A percentile compares a stretch with the other conserved stretches of the same genome.
Conservation (phyloP, 2,113 vertebrate genomes). For the Lonchura striata region DNA sequence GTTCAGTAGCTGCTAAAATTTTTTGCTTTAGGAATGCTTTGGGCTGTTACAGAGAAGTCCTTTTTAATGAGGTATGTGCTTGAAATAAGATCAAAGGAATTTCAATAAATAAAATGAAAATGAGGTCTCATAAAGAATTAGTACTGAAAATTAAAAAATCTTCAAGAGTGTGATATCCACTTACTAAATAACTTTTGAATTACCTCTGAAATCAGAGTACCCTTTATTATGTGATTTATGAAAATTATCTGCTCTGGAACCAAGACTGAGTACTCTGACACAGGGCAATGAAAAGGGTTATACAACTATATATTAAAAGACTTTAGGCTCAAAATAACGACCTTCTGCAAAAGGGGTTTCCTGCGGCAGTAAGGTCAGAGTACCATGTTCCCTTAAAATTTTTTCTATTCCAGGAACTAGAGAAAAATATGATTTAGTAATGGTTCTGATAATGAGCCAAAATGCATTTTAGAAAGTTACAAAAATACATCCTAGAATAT, state of each 20-base stretch:
- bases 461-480: slow-evolving; percentile 13
- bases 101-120: not conserved
- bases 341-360: not conserved
- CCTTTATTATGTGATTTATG: not conserved
- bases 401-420: not conserved
- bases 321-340: not conserved
- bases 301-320: not conserved
- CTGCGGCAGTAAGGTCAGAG: not conserved
- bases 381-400: not conserved
- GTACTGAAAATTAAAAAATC: not conserved
- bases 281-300: not conserved
- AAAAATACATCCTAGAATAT: not conserved
- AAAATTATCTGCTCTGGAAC: not conserved
- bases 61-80: not conserved
- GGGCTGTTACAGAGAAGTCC: not conserved
- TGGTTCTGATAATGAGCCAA: slow-evolving; percentile 1
- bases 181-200: not conserved
- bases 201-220: not conserved
- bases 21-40: not conserved
- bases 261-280: not conserved
- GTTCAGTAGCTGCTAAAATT: not conserved
- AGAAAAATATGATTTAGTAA: not conserved
- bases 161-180: not conserved
- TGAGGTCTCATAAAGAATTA: not conserved
- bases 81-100: not conserved